Evolutionary conservation across 2,888 invertebrate species (phyloP).

Genomic region (Mayetiola destructor): DNA sequence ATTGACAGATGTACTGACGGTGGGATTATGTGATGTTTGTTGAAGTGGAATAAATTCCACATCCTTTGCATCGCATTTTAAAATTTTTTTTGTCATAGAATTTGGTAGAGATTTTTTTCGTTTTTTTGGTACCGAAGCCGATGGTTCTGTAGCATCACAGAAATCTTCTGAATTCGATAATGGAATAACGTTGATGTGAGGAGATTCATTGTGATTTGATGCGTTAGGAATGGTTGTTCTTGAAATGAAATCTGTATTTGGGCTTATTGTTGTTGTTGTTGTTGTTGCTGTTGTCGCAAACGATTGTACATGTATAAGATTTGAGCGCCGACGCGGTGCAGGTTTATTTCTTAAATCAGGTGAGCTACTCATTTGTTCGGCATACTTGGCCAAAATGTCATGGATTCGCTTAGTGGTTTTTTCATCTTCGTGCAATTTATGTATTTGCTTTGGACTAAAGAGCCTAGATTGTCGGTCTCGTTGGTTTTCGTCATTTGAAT

Average conservation of each 20-base stretch:
- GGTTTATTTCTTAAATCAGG: conserved; percentile 69
- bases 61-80: too few relatives aligned
- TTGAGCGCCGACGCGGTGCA: conserved; percentile 58
- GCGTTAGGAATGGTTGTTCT: not conserved
- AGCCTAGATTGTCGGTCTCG: not conserved
- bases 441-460: conserved; percentile 24
- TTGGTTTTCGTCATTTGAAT: not conserved
- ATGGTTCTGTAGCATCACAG: too few relatives aligned
- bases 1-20: too few relatives aligned
- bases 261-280: conserved; percentile 26
- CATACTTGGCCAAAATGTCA: conserved; percentile 64
- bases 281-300: conserved; percentile 25
- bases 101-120: too few relatives aligned
- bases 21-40: too few relatives aligned
- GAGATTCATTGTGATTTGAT: not conserved
- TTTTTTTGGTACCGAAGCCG: too few relatives aligned
- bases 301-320: conserved; percentile 55
- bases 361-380: conserved; percentile 63
- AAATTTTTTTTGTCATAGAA: too few relatives aligned
- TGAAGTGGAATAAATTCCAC: too few relatives aligned
- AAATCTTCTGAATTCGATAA: too few relatives aligned
- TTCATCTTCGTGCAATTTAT: conserved; percentile 67
- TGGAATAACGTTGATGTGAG: too few relatives aligned
- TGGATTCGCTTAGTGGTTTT: conserved; percentile 67
- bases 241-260: conserved; percentile 36